Percentiles rank a stretch among this genome's conserved stretches.
Evolutionary conservation across 2,113 vertebrate species (phyloP).

Genomic region (Lepus europaeus): DNA sequence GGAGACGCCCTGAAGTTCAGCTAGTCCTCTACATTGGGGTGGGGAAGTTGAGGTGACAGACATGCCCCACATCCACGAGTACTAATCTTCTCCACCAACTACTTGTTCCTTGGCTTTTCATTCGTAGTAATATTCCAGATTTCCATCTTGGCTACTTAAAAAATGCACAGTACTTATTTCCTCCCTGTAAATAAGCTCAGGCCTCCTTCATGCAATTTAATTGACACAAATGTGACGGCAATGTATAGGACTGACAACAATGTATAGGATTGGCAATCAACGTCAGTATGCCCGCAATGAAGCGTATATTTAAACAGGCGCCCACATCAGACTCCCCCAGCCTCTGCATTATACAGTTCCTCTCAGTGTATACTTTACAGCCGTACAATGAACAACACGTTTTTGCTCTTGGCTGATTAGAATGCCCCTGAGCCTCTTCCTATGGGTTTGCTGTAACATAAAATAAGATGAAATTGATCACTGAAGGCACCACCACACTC

Average conservation of each 20-base stretch:
- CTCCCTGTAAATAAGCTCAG: not conserved
- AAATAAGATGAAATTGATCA: conserved; percentile 68
- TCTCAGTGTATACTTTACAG: not conserved
- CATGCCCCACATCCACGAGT: not conserved
- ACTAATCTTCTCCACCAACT: not conserved
- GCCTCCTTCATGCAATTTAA: conserved; percentile 25
- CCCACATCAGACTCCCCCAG: not conserved
- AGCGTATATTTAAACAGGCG: not conserved
- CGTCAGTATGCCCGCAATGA: not conserved
- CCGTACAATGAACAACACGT: not conserved
- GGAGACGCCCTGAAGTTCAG: not conserved
- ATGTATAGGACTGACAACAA: not conserved
- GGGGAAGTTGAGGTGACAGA: not conserved
- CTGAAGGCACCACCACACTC: conserved; percentile 44
- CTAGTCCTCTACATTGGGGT: not conserved
- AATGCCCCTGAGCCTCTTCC: not conserved
- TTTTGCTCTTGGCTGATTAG: not conserved
- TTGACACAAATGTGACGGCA: not conserved
- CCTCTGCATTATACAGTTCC: not conserved
- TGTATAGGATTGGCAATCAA: not conserved
- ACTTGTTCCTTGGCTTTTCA: not conserved
- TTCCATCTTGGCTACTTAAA: not conserved
- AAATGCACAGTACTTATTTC: not conserved
- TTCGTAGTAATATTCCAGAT: not conserved
- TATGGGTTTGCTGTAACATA: conserved; percentile 57